A percentile compares a stretch with the other conserved stretches of the same genome.
These are phyloP conservation scores for Gopherus flavomarginatus DNA, from an alignment of 2,113 vertebrate genomes.

Conservation along the genomic window DNA sequence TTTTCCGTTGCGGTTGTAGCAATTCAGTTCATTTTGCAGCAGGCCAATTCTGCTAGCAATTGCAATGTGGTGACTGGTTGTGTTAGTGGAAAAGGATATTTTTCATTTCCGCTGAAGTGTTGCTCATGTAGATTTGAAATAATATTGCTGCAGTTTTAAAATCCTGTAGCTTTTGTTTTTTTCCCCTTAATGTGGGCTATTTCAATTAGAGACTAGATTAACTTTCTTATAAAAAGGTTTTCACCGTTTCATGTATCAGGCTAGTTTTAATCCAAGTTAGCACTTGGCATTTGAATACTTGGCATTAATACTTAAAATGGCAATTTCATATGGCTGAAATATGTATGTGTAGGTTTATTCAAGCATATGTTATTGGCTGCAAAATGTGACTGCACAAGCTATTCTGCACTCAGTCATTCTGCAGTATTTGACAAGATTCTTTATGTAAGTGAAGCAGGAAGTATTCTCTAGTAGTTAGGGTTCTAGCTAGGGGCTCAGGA, in stretches of 20 bases:
- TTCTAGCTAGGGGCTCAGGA: not conserved
- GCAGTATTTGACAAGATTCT: not conserved
- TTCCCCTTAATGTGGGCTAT: not conserved
- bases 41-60: not conserved
- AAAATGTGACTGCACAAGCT: not conserved
- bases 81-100: not conserved
- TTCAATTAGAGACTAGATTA: not conserved
- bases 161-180: not conserved
- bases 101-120: not conserved
- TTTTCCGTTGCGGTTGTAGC: slow-evolving; percentile 16
- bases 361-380: not conserved
- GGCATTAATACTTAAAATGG: not conserved
- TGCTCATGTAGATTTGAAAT: not conserved
- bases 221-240: not conserved
- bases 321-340: not conserved
- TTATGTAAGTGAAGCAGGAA: not conserved
- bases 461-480: not conserved
- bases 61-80: not conserved
- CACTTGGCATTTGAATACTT: not conserved
- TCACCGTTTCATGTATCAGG: not conserved
- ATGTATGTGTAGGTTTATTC: not conserved
- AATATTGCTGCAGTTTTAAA: not conserved
- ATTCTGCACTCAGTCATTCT: not conserved
- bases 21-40: slow-evolving; percentile 11
- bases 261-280: slow-evolving; percentile 8